Evolutionary conservation across 2,113 vertebrate genomes (phyloP), one percentile per base, ranked within the genome.

Genomic region (Grammomys surdaster): DNA sequence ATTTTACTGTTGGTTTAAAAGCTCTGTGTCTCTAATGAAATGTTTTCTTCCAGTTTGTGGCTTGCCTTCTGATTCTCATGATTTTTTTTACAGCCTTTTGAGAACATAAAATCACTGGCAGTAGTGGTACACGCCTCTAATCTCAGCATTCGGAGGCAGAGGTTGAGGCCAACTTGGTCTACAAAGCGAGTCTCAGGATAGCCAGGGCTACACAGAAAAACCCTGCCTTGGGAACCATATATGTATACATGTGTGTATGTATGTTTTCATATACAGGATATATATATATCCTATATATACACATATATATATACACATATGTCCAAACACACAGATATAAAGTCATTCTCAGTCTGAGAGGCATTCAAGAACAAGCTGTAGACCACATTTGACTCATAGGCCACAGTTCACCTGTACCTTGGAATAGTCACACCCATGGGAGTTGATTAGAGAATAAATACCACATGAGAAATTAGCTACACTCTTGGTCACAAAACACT

Each of bases 21-120:
- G 63, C 19, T 94, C 46, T 94, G 20, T n/a, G 7, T 82, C 73
- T 93, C 73, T 31, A 88, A 65, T 63, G n/a, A 97, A 91, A 31
- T 93, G 81, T 93, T 56, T 73, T 95, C 56, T 63, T 81, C 73
- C 5, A 58, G 46, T 78, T 31, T 33, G 28, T 28, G 10, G 17
- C 63, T 7, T 80, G 8, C 72, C 63, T 84, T 95, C 78, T 93
- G 31, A 70, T 88, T 80, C 69, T 48, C 67, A 56, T 85, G 2
- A 75, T 20, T 89, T 70, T 82, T 78, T 60, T 90, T 84, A 88
- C 4, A 95, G 88, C 5, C 40, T 90, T 81, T 92, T 56, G 70
- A 90, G 82, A 90, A 28, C 28, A n/a, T 69, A 90, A 51, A 70
- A 81, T 75, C n/a, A 43, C 36, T 9, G 70, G 70, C n/a, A 22